A percentile compares a stretch with the other conserved stretches of the same genome.
Evolutionary conservation across 1,140 invertebrate species (phyloP).

Genomic region (Hypothenemus hampei): DNA sequence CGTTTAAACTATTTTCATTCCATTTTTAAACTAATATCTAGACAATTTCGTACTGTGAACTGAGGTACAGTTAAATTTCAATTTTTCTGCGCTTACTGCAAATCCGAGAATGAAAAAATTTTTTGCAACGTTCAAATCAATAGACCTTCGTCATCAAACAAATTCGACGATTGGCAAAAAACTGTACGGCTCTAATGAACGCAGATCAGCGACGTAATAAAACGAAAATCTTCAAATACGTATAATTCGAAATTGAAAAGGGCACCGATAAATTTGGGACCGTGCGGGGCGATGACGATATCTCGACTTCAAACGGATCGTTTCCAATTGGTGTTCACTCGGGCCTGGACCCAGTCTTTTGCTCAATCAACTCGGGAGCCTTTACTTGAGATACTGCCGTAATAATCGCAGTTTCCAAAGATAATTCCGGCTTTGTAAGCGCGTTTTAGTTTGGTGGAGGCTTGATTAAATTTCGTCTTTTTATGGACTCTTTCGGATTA

Average conservation of each 20-base stretch:
- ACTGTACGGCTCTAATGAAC: too few relatives aligned
- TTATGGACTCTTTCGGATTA: conserved; percentile 8
- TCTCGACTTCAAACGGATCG: conserved; percentile 26
- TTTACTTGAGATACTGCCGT: conserved; percentile 19
- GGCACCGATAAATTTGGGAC: conserved; percentile 9
- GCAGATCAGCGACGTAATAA: conserved; percentile 8
- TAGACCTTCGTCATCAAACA: too few relatives aligned
- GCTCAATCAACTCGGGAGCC: conserved; percentile 28
- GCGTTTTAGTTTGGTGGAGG: conserved; percentile 19
- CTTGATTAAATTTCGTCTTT: conserved; percentile 30
- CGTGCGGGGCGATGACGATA: background rate
- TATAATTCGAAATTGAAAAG: conserved; percentile 24
- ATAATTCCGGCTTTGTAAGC: conserved; percentile 27
- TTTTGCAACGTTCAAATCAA: too few relatives aligned
- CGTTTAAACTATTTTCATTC: too few relatives aligned
- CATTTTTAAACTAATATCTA: too few relatives aligned
- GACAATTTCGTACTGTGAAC: too few relatives aligned
- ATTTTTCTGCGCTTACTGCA: too few relatives aligned
- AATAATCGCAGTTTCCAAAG: conserved; percentile 19
- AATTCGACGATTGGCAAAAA: too few relatives aligned
- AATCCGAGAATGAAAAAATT: too few relatives aligned
- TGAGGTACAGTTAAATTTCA: too few relatives aligned
- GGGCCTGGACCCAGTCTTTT: conserved; percentile 20
- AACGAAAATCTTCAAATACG: conserved; percentile 17
- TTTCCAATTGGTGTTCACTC: conserved; percentile 23